Percentiles rank a stretch among this genome's conserved stretches.
Conservation (phyloP, 2,113 vertebrate genomes). For the Serinus canaria region DNA sequence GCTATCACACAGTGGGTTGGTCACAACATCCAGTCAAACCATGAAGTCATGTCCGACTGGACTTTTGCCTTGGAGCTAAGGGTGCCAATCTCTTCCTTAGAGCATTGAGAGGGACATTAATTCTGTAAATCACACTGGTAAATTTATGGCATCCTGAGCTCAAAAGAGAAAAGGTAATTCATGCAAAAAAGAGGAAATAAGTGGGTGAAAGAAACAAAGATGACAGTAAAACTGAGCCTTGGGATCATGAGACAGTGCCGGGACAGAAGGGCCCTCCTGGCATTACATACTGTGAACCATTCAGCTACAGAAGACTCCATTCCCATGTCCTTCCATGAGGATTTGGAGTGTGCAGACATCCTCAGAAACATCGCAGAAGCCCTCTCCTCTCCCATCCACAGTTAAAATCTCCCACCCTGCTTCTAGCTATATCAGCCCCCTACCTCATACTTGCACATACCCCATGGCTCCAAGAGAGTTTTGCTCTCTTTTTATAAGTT, state of each 20-base stretch:
- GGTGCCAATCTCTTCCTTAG: not conserved
- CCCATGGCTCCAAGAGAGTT: not conserved
- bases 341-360: not conserved
- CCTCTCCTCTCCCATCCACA: not conserved
- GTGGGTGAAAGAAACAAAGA: not conserved
- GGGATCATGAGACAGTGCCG: not conserved
- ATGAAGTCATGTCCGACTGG: not conserved
- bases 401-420: not conserved
- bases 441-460: accelerated
- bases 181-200: not conserved
- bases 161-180: not conserved
- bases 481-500: not conserved
- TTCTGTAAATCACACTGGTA: not conserved
- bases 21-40: not conserved
- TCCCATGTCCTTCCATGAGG: not conserved
- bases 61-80: not conserved
- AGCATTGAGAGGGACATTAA: not conserved
- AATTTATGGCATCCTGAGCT: not conserved
- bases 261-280: not conserved
- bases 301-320: not conserved
- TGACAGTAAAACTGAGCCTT: not conserved
- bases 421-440: not conserved
- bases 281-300: accelerated
- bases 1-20: not conserved
- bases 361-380: not conserved